phyloP scores from a whole-genome alignment of 1,140 invertebrate species.

The Phymastichus coffea region DNA sequence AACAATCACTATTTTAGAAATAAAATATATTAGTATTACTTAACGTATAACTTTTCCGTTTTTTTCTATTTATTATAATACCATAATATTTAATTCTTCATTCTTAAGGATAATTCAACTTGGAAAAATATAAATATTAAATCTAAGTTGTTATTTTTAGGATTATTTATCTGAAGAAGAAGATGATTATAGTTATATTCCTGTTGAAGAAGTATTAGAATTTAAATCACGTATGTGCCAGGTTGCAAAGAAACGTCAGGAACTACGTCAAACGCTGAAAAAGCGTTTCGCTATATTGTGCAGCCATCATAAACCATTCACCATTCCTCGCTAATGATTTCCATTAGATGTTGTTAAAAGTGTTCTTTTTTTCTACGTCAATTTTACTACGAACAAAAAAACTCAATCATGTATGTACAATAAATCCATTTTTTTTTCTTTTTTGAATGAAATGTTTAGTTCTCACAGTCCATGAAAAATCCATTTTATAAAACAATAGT shows the following conservation, averaged over 20 bases:
- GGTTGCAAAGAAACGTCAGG: conserved; percentile 75
- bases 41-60: no score
- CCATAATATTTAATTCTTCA: no score
- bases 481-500: conserved; percentile 2
- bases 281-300: conserved; percentile 81
- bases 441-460: conserved; percentile 15
- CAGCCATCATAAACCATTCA: conserved; percentile 48
- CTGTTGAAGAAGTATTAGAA: conserved; percentile 80
- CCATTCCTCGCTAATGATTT: conserved; percentile 44
- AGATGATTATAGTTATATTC: conserved; percentile 74
- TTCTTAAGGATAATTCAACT: no score
- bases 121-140: no score
- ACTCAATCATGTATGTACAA: conserved; percentile 24
- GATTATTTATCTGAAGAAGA: conserved; percentile 74
- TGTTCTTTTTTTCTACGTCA: conserved; percentile 31
- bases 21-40: no score
- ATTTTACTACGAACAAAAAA: conserved; percentile 42
- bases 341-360: conserved; percentile 44
- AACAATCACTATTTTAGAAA: neutral
- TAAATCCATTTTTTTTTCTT: conserved; percentile 6
- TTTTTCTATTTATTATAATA: no score
- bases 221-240: conserved; percentile 75
- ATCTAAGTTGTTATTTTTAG: conserved; percentile 41
- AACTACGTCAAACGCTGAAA: conserved; percentile 77
- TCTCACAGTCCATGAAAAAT: conserved; percentile 23